Percentiles rank a stretch among this genome's conserved stretches.
Conservation (phyloP, 2,888 invertebrate genomes). For the Cosmorhoe ocellata region DNA sequence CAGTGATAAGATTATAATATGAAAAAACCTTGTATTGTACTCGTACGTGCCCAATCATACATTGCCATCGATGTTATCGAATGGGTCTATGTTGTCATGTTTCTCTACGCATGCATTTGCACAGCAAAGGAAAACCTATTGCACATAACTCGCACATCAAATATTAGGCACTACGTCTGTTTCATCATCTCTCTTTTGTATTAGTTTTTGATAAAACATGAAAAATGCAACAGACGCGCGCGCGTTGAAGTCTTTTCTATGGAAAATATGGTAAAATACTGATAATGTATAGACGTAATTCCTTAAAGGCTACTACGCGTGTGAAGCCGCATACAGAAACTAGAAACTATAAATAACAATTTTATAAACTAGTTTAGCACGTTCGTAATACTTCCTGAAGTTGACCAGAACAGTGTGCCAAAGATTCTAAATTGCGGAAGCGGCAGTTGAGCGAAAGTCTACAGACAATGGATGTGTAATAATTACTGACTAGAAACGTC, state of each 20-base stretch:
- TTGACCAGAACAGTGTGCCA: constrained; percentile 18
- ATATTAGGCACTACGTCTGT: no score
- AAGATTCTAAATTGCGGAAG: constrained; percentile 41
- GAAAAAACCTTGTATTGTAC: constrained; percentile 22
- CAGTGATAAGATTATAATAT: constrained; percentile 15
- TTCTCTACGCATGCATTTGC: constrained; percentile 31
- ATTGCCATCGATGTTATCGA: constrained; percentile 28
- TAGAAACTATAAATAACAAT: no score
- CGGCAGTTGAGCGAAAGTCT: constrained; percentile 60
- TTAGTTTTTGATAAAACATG: no score
- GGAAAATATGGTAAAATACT: not conserved
- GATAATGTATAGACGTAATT: no score
- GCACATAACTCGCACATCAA: constrained; percentile 37
- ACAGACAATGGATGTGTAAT: constrained; percentile 63
- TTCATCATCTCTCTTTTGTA: no score
- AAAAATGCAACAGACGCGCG: constrained; percentile 16
- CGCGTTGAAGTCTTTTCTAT: constrained; percentile 19
- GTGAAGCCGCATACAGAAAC: no score
- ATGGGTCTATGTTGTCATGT: constrained; percentile 20
- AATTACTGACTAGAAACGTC: constrained; percentile 39
- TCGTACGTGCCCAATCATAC: constrained; percentile 46
- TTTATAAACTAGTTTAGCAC: constrained; percentile 7
- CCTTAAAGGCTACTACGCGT: no score
- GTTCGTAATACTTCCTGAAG: constrained; percentile 15
- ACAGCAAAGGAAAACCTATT: constrained; percentile 35